A percentile compares a stretch with the other conserved stretches of the same genome.
phyloP scores from a whole-genome alignment of 2,888 invertebrate species.

The Agelastica alni region DNA sequence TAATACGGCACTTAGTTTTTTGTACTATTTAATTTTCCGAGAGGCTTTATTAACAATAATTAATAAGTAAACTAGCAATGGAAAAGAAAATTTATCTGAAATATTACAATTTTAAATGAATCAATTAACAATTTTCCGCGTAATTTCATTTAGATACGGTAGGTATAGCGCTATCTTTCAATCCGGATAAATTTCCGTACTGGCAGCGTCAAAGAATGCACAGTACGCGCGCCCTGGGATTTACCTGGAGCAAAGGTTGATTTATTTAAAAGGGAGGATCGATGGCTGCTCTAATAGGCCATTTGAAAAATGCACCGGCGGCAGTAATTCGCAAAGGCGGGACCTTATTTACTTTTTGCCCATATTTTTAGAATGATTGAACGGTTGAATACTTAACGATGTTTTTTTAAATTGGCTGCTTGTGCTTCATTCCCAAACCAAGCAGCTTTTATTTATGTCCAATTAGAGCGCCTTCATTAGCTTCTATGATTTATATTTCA shows the following conservation, averaged over 20 bases:
- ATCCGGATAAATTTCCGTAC: no score
- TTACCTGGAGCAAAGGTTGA: slow-evolving; percentile 28
- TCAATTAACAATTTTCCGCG: no score
- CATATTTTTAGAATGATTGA: slow-evolving; percentile 23
- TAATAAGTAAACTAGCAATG: no score
- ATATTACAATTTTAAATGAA: no score
- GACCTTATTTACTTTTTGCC: slow-evolving; percentile 7
- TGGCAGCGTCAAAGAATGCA: no score
- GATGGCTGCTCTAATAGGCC: slow-evolving; percentile 31
- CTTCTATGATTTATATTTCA: background rate
- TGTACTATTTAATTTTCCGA: no score
- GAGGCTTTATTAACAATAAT: no score
- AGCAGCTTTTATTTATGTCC: slow-evolving; percentile 6
- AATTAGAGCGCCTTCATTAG: slow-evolving; percentile 4
- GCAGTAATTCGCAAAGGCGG: slow-evolving; percentile 29
- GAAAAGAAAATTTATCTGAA: no score
- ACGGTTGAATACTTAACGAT: slow-evolving; percentile 17
- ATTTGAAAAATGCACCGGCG: slow-evolving; percentile 39
- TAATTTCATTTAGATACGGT: no score
- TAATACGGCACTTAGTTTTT: no score
- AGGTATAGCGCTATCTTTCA: no score
- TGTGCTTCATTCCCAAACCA: background rate
- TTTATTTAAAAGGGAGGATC: slow-evolving; percentile 31
- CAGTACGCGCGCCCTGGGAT: slow-evolving; percentile 10
- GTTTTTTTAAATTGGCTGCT: slow-evolving; percentile 12